These are phyloP conservation scores for Thaumatotibia leucotreta DNA, from an alignment of 1,140 invertebrate species.

Conservation along the genomic window DNA sequence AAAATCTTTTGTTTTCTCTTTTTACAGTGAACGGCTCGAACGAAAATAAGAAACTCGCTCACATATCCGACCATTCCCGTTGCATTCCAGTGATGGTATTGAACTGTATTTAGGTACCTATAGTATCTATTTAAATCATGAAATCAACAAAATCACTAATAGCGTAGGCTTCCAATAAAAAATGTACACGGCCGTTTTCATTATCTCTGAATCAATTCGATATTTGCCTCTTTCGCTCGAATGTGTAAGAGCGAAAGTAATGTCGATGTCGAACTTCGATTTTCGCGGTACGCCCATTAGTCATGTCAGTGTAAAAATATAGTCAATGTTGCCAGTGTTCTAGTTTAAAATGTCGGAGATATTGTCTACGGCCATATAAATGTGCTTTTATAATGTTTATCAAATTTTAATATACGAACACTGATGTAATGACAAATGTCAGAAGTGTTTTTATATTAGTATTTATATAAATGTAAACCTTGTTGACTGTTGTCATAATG, in stretches of 20 bases:
- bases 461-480: constrained; percentile 4
- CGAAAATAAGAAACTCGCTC: not conserved
- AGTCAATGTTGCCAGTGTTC: not conserved
- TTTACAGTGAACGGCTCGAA: constrained; percentile 7
- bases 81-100: not conserved
- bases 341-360: not conserved
- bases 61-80: constrained; percentile 32
- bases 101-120: constrained; percentile 10
- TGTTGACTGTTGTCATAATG: constrained; percentile 6
- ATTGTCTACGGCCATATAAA: not conserved
- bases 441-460: constrained; percentile 5
- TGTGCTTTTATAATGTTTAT: constrained; percentile 11
- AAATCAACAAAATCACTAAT: constrained; percentile 6
- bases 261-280: too few relatives aligned
- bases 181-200: not conserved
- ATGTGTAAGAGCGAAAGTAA: too few relatives aligned
- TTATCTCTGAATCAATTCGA: too few relatives aligned
- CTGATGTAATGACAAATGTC: not conserved
- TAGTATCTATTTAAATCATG: not conserved
- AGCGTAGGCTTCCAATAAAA: not conserved
- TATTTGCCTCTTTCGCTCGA: too few relatives aligned
- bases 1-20: constrained; percentile 3
- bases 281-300: too few relatives aligned
- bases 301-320: not conserved
- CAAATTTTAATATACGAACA: not conserved